A percentile compares a stretch with the other conserved stretches of the same genome.
These are phyloP conservation scores for Lucilia cuprina DNA, from an alignment of 1,140 invertebrate species.

Conservation along the genomic window DNA sequence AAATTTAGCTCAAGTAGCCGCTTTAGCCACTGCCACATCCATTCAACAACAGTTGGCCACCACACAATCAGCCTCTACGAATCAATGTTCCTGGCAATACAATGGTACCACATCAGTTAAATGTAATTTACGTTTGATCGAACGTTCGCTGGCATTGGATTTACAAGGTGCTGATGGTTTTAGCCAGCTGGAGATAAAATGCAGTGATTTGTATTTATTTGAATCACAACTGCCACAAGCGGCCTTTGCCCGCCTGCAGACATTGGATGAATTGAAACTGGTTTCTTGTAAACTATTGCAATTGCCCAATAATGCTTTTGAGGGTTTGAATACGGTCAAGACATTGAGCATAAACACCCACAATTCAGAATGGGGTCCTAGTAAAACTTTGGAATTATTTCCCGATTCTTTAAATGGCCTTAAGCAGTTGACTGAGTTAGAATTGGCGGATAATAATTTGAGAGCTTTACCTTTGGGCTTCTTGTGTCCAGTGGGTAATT, in stretches of 20 bases:
- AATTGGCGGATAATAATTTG: constrained; percentile 84
- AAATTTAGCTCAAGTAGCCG: constrained; percentile 2
- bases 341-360: constrained; percentile 76
- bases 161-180: constrained; percentile 75
- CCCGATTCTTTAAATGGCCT: constrained; percentile 75
- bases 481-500: constrained; percentile 78
- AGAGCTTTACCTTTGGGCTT: constrained; percentile 75
- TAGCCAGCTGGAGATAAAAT: constrained; percentile 73
- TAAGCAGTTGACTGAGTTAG: constrained; percentile 77
- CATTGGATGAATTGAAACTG: constrained; percentile 76
- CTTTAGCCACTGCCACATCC: not conserved
- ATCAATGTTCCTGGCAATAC: constrained; percentile 69
- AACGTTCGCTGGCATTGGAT: constrained; percentile 69
- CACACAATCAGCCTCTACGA: constrained; percentile 43
- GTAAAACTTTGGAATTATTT: constrained; percentile 73
- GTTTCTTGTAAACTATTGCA: constrained; percentile 81
- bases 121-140: constrained; percentile 75
- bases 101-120: constrained; percentile 70
- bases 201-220: constrained; percentile 79
- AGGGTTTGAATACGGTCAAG: constrained; percentile 77
- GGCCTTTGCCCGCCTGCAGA: constrained; percentile 75
- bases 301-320: constrained; percentile 78
- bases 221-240: constrained; percentile 78
- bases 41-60: not conserved
- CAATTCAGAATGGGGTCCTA: constrained; percentile 79